Base-by-base conservation (phyloP, 2,797 vertebrate genomes). In the Falco berigora region DNA sequence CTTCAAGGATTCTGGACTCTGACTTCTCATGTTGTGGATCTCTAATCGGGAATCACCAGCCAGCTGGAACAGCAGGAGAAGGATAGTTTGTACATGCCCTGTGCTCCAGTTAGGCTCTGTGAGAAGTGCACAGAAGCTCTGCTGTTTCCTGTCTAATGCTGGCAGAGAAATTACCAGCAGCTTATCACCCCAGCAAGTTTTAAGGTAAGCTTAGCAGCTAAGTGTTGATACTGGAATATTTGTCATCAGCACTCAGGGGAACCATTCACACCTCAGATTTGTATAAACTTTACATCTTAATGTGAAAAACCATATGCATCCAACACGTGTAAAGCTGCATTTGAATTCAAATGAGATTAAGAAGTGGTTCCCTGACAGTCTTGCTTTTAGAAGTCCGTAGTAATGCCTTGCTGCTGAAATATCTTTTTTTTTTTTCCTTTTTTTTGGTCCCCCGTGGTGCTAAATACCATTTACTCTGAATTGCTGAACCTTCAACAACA, bases 341-440 rank as follows among this genome's bases (percentile, higher is more conserved):
- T 97, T 94, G 94, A 94, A 96, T 95, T 94, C 81, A 96, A 95
- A 96, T 95, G 81, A 95, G 92, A 96, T 94, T 95, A 96, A 89
- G 83, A 94, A 95, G 86, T 81, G 49, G 77, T 68, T 96, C 67
- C 49, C 91, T 71, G 56, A 82, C 94, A 93, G 77, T 95, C 88
- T 89, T 77, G 88, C 71, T 89, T 95, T 87, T 74, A 86, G 79
- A 96, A 90, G 36, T 59, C 69, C 83, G 56, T 77, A 69, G 73
- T 83, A 84, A 86, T 75, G 75, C 79, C 90, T 92, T 50, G 32
- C 44, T 92, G 32, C 40, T 87, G 74, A 62, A 71, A 44, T 42
- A 47, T 10, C 1, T 64, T 38, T 52, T 53, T 64, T 56, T 66
- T 55, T 75, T 38, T 38, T 38, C 11, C 8, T 38, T 38, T 38